Base-by-base conservation (phyloP, 2,113 vertebrate species). In the Syngnathus scovelli region DNA sequence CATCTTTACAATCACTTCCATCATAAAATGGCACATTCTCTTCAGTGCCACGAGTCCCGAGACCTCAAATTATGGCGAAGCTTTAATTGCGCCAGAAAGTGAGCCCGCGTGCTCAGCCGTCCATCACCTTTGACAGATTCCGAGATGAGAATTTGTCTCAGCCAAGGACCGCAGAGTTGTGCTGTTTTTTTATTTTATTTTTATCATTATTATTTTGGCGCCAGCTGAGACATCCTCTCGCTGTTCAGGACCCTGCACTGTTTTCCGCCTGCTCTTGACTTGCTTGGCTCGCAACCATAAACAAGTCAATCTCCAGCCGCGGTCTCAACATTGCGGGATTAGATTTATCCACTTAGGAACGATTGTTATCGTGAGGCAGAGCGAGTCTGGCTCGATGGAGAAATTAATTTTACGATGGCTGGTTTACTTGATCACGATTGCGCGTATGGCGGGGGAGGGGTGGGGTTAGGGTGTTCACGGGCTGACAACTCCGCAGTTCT, bases 371-470 rank as follows among this genome's bases (percentile, higher is more conserved):
- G 80, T 75, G 75, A 82, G 52, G 80, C 76, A 82, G 76, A 27
- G 61, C 1, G 60, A 73, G 87, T 82, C 72, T 80, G 69, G 79
- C 83, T 87, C 87, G 84, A 87, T 80, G 78, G 83, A 80, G 80
- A 89, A 88, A 89, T 88, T 86, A 90, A 89, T 91, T 91, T 89
- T 88, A 90, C 85, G 61, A 89, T 89, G 88, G 78, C 86, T 89
- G 87, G 78, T 89, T 87, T 83, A 83, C 87, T 83, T 89, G 85
- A 88, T 88, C 78, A 62, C 82, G 71, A 67, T 66, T 70, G 72
- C 7, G 60, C 62, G 73, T 68, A 51, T 62, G 71, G 68, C 33
- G 66, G 71, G 74, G 72, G 61, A 8, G 52, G 10, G 19, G 6
- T 1, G 4, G 13, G 44, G 44, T 6, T 1, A n/a, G 39, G 39